Evolutionary conservation across 2,113 vertebrate genomes (phyloP), one percentile per base, ranked within the genome.

Genomic region (Peromyscus californicus): DNA sequence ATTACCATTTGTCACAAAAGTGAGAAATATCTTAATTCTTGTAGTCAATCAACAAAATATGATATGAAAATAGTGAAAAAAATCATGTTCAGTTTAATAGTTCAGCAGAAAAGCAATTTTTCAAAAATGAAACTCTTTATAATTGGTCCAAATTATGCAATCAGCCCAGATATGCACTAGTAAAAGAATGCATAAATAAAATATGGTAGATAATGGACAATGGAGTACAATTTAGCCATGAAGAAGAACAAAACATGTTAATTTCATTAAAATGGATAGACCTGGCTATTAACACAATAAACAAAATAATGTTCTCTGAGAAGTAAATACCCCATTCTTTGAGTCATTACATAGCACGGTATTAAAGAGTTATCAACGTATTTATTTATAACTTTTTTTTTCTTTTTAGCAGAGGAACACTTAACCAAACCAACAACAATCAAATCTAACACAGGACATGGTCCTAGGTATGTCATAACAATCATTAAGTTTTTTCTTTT

Each of bases 341-440:
- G 36, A 29, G 11, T n/a, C 21, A 51, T 3, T 88, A 2, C 21
- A 54, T 21, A 1, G 0, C 24, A 36, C 5, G 51, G 0, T 54
- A 67, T 87, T 48, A 33, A 36, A 22, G 29, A 69, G 19, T 5
- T 29, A 86, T 48, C 24, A 63, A 45, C 15, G 9, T 31, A 19
- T 86, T 29, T 17, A 16, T 86, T 42, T 39, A 84, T 39, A 84
- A 39, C 22, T 12, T 29, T 29, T 33, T 59, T 48, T 21, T 33
- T 48, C 21, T 48, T 51, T 48, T 69, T 48, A 51, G 33, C 48
- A 72, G 22, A 72, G 13, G 7, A 19, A 4, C 45, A 29, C 36
- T 9, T 39, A 74, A 13, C 3, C 13, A 70, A 39, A 57, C 17
- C 36, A 51, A 72, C 1, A 24, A 8, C 45, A 69, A 51, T 19